Base-by-base conservation (phyloP, 2,797 vertebrate genomes). In the Benthosema pterotum region DNA sequence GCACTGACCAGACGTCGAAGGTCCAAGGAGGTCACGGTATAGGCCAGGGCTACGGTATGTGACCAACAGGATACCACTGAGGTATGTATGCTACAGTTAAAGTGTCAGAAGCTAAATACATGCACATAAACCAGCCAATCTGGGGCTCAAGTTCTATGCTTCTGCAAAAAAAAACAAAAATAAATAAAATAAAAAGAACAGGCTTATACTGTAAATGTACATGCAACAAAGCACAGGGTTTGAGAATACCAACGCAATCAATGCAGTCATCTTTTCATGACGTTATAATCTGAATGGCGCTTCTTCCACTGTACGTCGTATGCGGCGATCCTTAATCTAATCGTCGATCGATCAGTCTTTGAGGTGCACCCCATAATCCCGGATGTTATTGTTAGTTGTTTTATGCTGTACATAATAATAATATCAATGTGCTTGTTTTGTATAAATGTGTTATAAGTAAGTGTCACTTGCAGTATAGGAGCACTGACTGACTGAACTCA, bases 211-310 rank as follows among this genome's bases (percentile, higher is more conserved):
- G 72, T 74, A 79, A 78, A 84, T 74, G 72, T 79, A 65, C 90
- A 92, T 91, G 91, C 92, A 91, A 73, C 83, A 75, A 79, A 82
- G 66, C 48, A 49, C 56, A 68, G 52, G 71, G 62, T 67, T 70
- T 18, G 53, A 75, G 16, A 75, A 48, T 60, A 58, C 52, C 3
- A n/a, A 46, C 48, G 42, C 42, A 51, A 11, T 42, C 18, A 52
- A 73, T 56, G 57, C 75, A 61, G 67, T 53, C 71, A 45, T 67
- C 56, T 46, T 49, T 58, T 65, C 48, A 58, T 38, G 9, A 60
- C 61, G n/a, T n/a, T n/a, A 28, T 42, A 75, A 72, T 61, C 43
- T 45, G 42, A 74, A 74, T 65, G 8, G 68, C 59, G 61, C 73
- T 74, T 74, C 73, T 74, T 74, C 65, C 52, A 65, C 64, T 75